Base-by-base conservation (phyloP, 2,113 vertebrate genomes). In the Cephalopholis sonnerati region DNA sequence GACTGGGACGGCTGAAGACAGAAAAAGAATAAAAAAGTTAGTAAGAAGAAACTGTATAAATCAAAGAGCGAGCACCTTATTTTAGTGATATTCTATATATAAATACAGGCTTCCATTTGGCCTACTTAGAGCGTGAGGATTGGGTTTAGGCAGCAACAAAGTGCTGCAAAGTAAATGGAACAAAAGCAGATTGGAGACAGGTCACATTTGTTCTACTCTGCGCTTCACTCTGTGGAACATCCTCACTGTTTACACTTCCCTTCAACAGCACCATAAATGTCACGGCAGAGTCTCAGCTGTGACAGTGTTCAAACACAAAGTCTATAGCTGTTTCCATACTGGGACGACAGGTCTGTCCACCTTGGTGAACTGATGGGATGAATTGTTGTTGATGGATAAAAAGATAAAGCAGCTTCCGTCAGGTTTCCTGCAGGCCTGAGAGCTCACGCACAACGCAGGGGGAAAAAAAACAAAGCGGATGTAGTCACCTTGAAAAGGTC, bases 41-140 rank as follows among this genome's bases (percentile, higher is more conserved):
- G 46, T 48, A 44, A 55, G 48, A 48, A 41, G 15, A 54, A 54
- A 29, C 71, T 39, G 58, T 32, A 55, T 84, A 86, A 65, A 74
- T 64, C 70, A 62, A 54, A 87, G 81, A 69, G 63, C 59, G 58
- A 79, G 57, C 51, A 69, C 20, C 55, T 32, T 83, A 70, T 82
- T 86, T 82, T 70, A 15, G 55, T 53, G 68, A 78, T 76, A 55
- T 27, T 57, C 83, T 92, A 87, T 86, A 78, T 87, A 91, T 93
- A 92, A 85, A 83, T 83, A 64, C 61, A 78, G 61, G 63, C 66
- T 66, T 87, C 59, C 74, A 79, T 80, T 57, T 83, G 91, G 72
- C 91, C 91, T 90, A 90, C 79, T 92, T 91, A 69, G 63, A 79
- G 77, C 65, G 69, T n/a, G 44, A 71, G 74, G 80, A 90, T 76